Conservation (phyloP, 2,888 invertebrate genomes). For the Nyleta sp. region DNA sequence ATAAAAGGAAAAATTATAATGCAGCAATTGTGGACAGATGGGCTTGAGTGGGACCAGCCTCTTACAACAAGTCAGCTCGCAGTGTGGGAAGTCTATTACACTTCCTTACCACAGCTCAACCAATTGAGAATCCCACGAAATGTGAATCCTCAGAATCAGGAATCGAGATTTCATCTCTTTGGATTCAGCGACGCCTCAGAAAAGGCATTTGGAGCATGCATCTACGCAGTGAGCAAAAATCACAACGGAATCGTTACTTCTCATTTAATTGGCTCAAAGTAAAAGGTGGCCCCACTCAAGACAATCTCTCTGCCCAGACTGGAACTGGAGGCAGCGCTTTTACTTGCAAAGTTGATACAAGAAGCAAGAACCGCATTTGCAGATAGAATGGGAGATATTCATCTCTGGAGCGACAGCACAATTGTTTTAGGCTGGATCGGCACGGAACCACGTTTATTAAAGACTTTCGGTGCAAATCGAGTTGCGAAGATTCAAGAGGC, state of each 20-base stretch:
- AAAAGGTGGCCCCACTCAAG: background rate
- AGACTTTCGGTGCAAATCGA: background rate
- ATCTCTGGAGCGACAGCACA: constrained; percentile 15
- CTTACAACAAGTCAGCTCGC: background rate
- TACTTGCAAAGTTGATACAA: background rate
- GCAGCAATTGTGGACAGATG: constrained; percentile 34
- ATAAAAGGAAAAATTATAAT: constrained; percentile 54
- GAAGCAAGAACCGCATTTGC: background rate
- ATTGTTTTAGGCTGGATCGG: constrained; percentile 8
- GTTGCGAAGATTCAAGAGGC: background rate
- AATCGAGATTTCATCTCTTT: background rate
- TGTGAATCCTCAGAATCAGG: background rate
- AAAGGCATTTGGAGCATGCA: background rate
- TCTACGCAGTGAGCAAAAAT: background rate
- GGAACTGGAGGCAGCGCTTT: background rate
- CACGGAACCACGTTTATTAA: background rate
- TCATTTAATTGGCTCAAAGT: background rate
- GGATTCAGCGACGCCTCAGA: constrained; percentile 7
- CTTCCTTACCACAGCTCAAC: background rate
- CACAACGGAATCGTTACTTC: too few species aligned
- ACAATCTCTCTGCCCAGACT: background rate
- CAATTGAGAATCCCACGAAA: background rate
- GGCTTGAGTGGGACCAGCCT: constrained; percentile 30
- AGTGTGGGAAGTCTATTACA: background rate
- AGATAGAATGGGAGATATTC: background rate